phyloP scores from a whole-genome alignment of 2,888 invertebrate genomes.

The Hymenopus coronatus region DNA sequence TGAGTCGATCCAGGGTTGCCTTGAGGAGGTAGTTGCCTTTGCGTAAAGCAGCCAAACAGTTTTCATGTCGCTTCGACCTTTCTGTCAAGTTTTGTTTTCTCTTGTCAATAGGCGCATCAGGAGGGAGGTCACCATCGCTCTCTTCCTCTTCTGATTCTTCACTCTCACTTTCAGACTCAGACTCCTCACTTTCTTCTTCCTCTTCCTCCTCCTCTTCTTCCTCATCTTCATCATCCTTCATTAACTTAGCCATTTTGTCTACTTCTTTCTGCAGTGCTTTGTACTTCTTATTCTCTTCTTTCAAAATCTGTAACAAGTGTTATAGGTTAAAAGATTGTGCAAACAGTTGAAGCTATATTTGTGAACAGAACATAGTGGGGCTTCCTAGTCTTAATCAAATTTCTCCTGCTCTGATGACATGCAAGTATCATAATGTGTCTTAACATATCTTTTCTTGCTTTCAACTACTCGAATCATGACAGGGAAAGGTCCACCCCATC shows the following conservation, averaged over 20 bases:
- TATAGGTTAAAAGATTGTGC: no score
- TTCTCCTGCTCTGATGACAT: no score
- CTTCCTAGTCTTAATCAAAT: no score
- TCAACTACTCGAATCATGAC: no score
- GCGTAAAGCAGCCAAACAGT: slow-evolving; percentile 73
- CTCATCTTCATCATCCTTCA: slow-evolving; percentile 70
- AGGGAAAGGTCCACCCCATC: no score
- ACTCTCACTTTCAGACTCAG: slow-evolving; percentile 50
- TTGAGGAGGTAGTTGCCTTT: slow-evolving; percentile 85
- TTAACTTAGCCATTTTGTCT: slow-evolving; percentile 84
- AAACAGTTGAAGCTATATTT: no score
- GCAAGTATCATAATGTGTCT: no score
- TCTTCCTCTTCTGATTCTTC: slow-evolving; percentile 67
- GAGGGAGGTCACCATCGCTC: slow-evolving; percentile 60
- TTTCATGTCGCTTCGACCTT: slow-evolving; percentile 70
- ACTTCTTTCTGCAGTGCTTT: slow-evolving; percentile 82
- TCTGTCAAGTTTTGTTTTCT: slow-evolving; percentile 50
- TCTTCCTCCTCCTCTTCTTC: slow-evolving; percentile 48
- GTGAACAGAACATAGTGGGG: no score
- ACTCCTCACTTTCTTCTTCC: slow-evolving; percentile 55
- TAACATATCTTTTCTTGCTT: no score
- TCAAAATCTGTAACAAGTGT: slow-evolving; percentile 47
- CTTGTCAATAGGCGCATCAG: slow-evolving; percentile 66
- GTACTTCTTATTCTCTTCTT: slow-evolving; percentile 78
- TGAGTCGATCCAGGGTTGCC: slow-evolving; percentile 82